A percentile compares a stretch with the other conserved stretches of the same genome.
These are phyloP conservation scores for Lycia hirtaria DNA, from an alignment of 2,888 invertebrate genomes.

Conservation along the genomic window DNA sequence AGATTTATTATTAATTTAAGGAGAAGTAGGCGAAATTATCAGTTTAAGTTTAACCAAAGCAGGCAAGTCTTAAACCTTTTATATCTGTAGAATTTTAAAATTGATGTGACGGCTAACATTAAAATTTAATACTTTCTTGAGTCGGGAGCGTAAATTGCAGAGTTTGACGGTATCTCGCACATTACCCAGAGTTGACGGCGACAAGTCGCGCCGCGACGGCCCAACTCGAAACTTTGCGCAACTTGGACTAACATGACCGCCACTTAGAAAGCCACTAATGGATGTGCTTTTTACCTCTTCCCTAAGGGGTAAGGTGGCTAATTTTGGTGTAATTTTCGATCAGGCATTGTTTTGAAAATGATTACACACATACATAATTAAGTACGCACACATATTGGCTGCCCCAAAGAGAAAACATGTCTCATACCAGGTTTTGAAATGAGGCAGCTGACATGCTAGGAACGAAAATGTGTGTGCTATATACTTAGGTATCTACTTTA, in stretches of 20 bases:
- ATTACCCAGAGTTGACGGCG: conserved; percentile 24
- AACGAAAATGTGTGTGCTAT: too few species aligned
- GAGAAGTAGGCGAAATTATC: too few species aligned
- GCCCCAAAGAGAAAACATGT: too few species aligned
- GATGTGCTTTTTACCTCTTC: background rate
- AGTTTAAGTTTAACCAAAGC: background rate
- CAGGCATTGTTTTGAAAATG: too few species aligned
- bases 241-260: conserved; percentile 13
- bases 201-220: conserved; percentile 4
- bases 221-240: conserved; percentile 26
- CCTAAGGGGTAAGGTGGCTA: background rate
- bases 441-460: too few species aligned
- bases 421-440: too few species aligned
- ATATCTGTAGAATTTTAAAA: conserved; percentile 2
- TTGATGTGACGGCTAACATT: conserved; percentile 16
- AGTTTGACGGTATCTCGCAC: conserved; percentile 31
- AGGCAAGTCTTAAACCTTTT: background rate
- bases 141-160: conserved; percentile 3
- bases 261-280: conserved; percentile 2
- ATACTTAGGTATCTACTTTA: too few species aligned
- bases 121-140: conserved; percentile 11
- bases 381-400: too few species aligned
- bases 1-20: too few species aligned
- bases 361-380: too few species aligned
- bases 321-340: too few species aligned